These are phyloP conservation scores for Diabrotica balteata DNA, from an alignment of 2,888 invertebrate species.

Conservation along the genomic window DNA sequence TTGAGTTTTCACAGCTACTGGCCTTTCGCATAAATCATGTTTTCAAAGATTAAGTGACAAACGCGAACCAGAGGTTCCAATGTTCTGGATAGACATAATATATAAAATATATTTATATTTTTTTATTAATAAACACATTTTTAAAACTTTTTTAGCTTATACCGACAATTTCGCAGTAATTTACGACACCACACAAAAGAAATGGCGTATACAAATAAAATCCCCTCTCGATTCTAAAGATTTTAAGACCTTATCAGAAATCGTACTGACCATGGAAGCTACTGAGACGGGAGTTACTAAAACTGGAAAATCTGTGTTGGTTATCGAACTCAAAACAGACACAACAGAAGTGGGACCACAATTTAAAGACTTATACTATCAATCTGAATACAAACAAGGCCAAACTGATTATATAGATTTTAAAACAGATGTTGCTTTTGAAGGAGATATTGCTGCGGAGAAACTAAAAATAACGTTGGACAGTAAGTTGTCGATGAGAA, in stretches of 20 bases:
- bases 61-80: too few relatives aligned
- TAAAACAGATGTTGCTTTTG: conserved; percentile 7
- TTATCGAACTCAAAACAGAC: conserved; percentile 9
- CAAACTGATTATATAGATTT: conserved; percentile 15
- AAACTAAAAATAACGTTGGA: conserved; percentile 14
- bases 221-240: not conserved
- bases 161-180: conserved; percentile 14
- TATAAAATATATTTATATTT: too few relatives aligned
- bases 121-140: too few relatives aligned
- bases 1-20: too few relatives aligned
- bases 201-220: conserved; percentile 13
- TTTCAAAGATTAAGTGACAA: too few relatives aligned
- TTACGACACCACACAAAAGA: conserved; percentile 3
- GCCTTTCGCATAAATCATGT: too few relatives aligned
- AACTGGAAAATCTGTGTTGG: conserved; percentile 15
- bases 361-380: conserved; percentile 20
- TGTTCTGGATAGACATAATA: too few relatives aligned
- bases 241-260: conserved; percentile 1
- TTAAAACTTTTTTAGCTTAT: conserved; percentile 26
- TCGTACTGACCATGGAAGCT: conserved; percentile 21
- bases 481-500: conserved; percentile 14
- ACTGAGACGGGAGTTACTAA: conserved; percentile 2
- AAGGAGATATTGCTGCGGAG: conserved; percentile 10
- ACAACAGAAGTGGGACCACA: conserved; percentile 4
- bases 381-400: conserved; percentile 12